These are phyloP conservation scores for Scartelaos histophorus DNA, from an alignment of 2,113 vertebrate species.

Conservation along the genomic window DNA sequence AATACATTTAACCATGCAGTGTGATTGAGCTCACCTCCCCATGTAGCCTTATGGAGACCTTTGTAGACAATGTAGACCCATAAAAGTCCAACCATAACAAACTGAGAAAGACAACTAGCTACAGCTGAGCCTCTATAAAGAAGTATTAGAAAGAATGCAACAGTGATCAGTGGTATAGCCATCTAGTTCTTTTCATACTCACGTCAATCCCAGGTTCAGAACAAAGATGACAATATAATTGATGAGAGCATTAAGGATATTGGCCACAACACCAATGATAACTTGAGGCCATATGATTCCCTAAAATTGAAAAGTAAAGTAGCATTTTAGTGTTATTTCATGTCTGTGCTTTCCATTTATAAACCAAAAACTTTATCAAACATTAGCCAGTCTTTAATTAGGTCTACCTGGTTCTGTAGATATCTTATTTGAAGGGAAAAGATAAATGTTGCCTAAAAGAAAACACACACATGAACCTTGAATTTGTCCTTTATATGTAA, in stretches of 20 bases:
- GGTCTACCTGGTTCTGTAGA: constrained; percentile 86
- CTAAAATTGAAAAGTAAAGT: constrained; percentile 67
- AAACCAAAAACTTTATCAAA: not conserved
- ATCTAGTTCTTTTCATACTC: constrained; percentile 66
- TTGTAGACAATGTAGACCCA: constrained; percentile 79
- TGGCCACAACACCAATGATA: constrained; percentile 82
- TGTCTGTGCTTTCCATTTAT: not conserved
- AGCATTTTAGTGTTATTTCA: not conserved
- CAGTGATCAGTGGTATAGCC: not conserved
- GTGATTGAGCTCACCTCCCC: constrained; percentile 80
- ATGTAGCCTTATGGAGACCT: constrained; percentile 83
- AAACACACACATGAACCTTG: not conserved
- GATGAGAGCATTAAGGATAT: constrained; percentile 83
- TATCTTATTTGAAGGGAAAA: constrained; percentile 83
- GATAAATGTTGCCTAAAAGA: constrained; percentile 82
- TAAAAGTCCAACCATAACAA: constrained; percentile 76
- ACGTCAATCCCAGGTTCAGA: constrained; percentile 85
- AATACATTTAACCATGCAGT: not conserved
- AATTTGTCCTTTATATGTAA: not conserved
- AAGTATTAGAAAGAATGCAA: not conserved
- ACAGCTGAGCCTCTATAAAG: constrained; percentile 84
- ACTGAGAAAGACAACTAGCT: constrained; percentile 83
- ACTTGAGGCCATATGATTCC: constrained; percentile 88
- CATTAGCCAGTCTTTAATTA: constrained; percentile 17
- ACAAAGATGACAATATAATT: constrained; percentile 84